Percentiles rank a stretch among this genome's conserved stretches.
These are phyloP conservation scores for Raja brachyura DNA, from an alignment of 2,113 vertebrate species.

Conservation along the genomic window DNA sequence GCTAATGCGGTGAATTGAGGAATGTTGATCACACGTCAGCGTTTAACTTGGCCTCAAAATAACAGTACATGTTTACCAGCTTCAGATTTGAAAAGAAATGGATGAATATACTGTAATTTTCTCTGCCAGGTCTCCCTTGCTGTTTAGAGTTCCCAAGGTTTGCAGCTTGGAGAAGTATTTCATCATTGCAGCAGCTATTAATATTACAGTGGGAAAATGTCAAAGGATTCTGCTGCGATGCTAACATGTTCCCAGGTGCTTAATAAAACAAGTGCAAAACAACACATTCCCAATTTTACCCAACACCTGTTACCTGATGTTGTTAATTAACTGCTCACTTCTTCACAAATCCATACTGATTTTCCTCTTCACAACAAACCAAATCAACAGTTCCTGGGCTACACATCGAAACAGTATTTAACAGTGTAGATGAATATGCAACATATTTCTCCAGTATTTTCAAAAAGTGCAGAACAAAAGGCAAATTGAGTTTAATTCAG, in stretches of 20 bases:
- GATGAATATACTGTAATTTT: not conserved
- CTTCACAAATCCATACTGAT: not conserved
- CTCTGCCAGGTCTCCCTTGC: slow-evolving; percentile 2
- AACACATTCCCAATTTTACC: not conserved
- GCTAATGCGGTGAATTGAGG: too few relatives aligned
- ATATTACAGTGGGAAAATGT: not conserved
- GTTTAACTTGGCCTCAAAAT: too few relatives aligned
- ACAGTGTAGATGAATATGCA: not conserved
- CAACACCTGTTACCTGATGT: not conserved
- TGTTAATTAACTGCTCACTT: not conserved
- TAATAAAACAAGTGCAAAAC: slow-evolving; percentile 15
- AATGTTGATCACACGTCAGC: too few relatives aligned
- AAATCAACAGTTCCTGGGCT: not conserved
- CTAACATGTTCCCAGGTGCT: slow-evolving; percentile 16
- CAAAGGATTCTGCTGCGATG: not conserved
- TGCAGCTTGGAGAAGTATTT: slow-evolving; percentile 15
- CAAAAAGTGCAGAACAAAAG: not conserved
- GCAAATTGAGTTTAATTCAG: too few relatives aligned
- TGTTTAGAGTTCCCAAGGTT: not conserved
- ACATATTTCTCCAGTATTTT: not conserved
- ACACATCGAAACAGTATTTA: not conserved
- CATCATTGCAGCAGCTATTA: not conserved
- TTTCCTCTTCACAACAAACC: not conserved
- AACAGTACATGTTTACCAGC: not conserved
- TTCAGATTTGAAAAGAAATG: not conserved